These are phyloP conservation scores for Parasteatoda lunata DNA, from an alignment of 2,888 invertebrate genomes.

Conservation along the genomic window DNA sequence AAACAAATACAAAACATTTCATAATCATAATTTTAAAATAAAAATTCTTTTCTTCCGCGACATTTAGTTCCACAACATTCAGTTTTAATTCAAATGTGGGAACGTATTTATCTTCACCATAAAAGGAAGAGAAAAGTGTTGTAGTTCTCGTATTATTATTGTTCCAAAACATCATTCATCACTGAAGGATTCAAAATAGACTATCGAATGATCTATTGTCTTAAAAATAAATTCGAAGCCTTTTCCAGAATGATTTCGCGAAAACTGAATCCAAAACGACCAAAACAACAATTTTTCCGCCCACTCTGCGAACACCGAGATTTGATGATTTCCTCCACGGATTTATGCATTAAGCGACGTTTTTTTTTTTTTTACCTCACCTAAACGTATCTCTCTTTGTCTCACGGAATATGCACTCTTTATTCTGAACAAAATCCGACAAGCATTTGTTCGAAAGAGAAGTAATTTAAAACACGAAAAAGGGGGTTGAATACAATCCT, in stretches of 20 bases:
- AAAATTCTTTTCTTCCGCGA: too few relatives aligned
- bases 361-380: slow-evolving; percentile 3
- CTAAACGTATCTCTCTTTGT: slow-evolving; percentile 8
- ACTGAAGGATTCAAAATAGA: neutral
- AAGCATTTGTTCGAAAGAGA: slow-evolving; percentile 31
- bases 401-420: slow-evolving; percentile 19
- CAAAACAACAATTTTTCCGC: neutral
- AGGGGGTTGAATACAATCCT: slow-evolving; percentile 34
- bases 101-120: too few relatives aligned
- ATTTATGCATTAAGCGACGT: slow-evolving; percentile 15
- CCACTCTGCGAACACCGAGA: neutral
- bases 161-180: neutral
- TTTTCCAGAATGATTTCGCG: neutral
- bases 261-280: neutral
- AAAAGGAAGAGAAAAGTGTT: too few relatives aligned
- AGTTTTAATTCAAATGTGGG: too few relatives aligned
- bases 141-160: neutral
- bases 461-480: slow-evolving; percentile 56
- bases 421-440: slow-evolving; percentile 9
- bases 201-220: slow-evolving; percentile 15
- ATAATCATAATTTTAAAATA: too few relatives aligned
- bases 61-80: too few relatives aligned
- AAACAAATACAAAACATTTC: too few relatives aligned
- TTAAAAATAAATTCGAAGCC: neutral
- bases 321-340: neutral